Percentiles rank a stretch among this genome's conserved stretches.
Conservation (phyloP, 2,888 invertebrate genomes). For the Drosophila niveifrons region DNA sequence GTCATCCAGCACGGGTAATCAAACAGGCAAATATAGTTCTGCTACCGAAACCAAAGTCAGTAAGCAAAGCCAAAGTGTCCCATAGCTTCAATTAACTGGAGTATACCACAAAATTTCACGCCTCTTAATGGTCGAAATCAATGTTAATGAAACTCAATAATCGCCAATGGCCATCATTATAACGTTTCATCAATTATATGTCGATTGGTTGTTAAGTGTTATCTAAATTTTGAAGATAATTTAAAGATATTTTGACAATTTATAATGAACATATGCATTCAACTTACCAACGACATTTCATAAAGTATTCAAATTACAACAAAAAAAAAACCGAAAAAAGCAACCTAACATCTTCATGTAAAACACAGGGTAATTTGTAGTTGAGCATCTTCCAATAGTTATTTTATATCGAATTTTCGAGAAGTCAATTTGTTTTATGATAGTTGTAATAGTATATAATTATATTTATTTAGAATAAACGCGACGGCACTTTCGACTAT, state of each 20-base stretch:
- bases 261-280: neutral
- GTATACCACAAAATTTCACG: slow-evolving; percentile 76
- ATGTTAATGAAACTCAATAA: slow-evolving; percentile 50
- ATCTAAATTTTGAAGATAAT: no score
- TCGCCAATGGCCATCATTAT: slow-evolving; percentile 13
- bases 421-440: no score
- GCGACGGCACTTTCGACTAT: slow-evolving; percentile 65
- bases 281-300: neutral
- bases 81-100: slow-evolving; percentile 77
- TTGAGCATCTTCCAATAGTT: no score
- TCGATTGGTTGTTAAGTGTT: no score
- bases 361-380: no score
- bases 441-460: no score
- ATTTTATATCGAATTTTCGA: no score
- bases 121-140: slow-evolving; percentile 51
- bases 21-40: slow-evolving; percentile 85
- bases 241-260: no score
- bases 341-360: no score
- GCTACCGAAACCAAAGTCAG: slow-evolving; percentile 97
- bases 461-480: slow-evolving; percentile 5
- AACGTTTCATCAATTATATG: no score
- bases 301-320: neutral
- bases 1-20: slow-evolving; percentile 83
- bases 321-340: neutral
- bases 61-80: slow-evolving; percentile 90